A percentile compares a stretch with the other conserved stretches of the same genome.
These are phyloP conservation scores for Tetramorium parvispinum DNA, from an alignment of 1,140 invertebrate genomes.

Conservation along the genomic window DNA sequence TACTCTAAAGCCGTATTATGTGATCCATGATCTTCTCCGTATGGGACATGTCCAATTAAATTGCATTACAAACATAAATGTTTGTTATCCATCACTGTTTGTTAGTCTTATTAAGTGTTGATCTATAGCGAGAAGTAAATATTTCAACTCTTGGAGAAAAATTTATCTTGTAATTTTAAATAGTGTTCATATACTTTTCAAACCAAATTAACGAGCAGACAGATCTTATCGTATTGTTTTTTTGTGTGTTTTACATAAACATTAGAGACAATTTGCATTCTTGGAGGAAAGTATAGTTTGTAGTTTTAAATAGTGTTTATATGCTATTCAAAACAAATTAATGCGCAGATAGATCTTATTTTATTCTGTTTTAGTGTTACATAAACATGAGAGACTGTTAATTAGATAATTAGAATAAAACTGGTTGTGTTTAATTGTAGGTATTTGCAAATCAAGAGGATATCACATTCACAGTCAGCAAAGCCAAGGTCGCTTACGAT, in stretches of 20 bases:
- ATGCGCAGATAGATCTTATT: background rate
- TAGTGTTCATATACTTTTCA: background rate
- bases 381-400: background rate
- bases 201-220: background rate
- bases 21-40: background rate
- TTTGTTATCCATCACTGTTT: background rate
- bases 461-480: conserved; percentile 32
- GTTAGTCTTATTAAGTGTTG: background rate
- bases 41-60: background rate
- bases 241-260: too few relatives aligned
- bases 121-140: background rate
- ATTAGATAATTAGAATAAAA: background rate
- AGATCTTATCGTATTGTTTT: background rate
- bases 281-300: background rate
- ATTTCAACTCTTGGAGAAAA: background rate
- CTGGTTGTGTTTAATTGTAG: conserved; percentile 78
- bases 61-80: background rate
- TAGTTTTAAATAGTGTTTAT: background rate
- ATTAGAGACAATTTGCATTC: background rate
- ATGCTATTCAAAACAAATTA: background rate
- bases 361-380: background rate
- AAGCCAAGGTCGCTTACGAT: conserved; percentile 84
- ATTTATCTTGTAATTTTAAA: background rate
- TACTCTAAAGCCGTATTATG: background rate
- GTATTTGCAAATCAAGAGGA: conserved; percentile 88